Evolutionary conservation across 2,113 vertebrate genomes (phyloP).

Genomic region (Otolemur garnettii): DNA sequence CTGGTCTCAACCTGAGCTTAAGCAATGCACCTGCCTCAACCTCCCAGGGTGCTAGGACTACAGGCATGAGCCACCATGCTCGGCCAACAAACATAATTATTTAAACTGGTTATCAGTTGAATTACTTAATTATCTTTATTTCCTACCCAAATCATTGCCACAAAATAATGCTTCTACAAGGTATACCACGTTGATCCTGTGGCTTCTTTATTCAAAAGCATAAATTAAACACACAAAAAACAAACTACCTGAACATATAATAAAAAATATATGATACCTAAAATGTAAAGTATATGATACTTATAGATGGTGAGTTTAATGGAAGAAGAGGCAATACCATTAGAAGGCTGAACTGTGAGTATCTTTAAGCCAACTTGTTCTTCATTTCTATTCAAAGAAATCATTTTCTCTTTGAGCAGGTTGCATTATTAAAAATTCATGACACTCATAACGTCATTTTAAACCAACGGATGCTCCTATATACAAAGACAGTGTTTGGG

Average conservation of each 20-base stretch:
- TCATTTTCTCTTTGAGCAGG: neutral
- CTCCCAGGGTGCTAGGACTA: too few relatives aligned
- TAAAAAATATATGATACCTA: neutral
- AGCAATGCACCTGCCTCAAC: too few relatives aligned
- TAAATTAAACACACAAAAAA: neutral
- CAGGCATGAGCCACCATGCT: too few relatives aligned
- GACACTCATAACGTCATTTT: neutral
- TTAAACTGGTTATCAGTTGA: neutral
- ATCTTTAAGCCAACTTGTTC: neutral
- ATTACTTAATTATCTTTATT: neutral
- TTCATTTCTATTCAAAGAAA: neutral
- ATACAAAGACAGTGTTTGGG: neutral
- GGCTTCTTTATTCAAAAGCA: neutral
- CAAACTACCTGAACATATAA: neutral
- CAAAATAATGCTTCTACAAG: slow-evolving; percentile 1
- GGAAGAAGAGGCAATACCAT: rapidly evolving
- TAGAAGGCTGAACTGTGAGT: too few relatives aligned
- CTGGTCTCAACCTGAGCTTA: too few relatives aligned
- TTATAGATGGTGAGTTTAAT: neutral
- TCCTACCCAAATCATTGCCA: neutral
- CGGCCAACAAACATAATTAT: neutral
- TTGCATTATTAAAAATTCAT: neutral
- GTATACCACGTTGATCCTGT: neutral
- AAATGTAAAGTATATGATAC: neutral
- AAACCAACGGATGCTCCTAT: neutral